These are phyloP conservation scores for Drosophila orena DNA, from an alignment of 1,140 invertebrate species.

Conservation along the genomic window DNA sequence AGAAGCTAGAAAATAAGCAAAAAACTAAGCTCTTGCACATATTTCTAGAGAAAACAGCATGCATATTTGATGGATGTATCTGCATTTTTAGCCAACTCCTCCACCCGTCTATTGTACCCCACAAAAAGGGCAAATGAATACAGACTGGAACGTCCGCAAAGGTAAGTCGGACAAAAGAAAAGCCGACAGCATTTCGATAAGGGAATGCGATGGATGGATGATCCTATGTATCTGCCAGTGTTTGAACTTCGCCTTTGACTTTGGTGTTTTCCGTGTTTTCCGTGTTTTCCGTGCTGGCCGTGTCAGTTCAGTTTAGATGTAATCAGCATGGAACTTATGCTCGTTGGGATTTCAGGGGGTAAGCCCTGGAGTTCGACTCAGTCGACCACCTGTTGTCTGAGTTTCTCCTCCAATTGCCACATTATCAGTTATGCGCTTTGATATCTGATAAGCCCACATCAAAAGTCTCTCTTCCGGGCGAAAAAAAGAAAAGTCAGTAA, in stretches of 20 bases:
- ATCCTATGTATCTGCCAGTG: constrained; percentile 18
- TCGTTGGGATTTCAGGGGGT: neutral
- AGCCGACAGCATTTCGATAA: constrained; percentile 31
- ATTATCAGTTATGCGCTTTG: constrained; percentile 82
- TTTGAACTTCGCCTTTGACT: constrained; percentile 39
- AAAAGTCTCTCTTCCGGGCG: constrained; percentile 43
- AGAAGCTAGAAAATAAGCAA: too few species aligned
- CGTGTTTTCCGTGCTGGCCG: constrained; percentile 5
- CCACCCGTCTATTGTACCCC: neutral
- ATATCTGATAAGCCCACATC: constrained; percentile 82
- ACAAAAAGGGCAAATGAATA: constrained; percentile 2
- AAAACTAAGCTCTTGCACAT: neutral
- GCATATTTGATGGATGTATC: neutral
- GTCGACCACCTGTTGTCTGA: constrained; percentile 64
- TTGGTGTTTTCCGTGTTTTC: neutral
- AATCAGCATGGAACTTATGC: constrained; percentile 31
- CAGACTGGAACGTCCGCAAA: constrained; percentile 17
- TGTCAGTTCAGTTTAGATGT: constrained; percentile 45
- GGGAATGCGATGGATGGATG: constrained; percentile 39
- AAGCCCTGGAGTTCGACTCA: constrained; percentile 1
- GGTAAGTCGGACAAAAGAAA: constrained; percentile 43
- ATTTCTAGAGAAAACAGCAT: neutral
- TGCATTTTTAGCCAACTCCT: neutral
- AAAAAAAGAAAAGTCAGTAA: constrained; percentile 39
- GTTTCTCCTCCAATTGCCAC: constrained; percentile 64